Percentiles rank a stretch among this genome's conserved stretches.
phyloP scores from a whole-genome alignment of 92 coral and sea anemone genomes.

The Actinostola sp. region DNA sequence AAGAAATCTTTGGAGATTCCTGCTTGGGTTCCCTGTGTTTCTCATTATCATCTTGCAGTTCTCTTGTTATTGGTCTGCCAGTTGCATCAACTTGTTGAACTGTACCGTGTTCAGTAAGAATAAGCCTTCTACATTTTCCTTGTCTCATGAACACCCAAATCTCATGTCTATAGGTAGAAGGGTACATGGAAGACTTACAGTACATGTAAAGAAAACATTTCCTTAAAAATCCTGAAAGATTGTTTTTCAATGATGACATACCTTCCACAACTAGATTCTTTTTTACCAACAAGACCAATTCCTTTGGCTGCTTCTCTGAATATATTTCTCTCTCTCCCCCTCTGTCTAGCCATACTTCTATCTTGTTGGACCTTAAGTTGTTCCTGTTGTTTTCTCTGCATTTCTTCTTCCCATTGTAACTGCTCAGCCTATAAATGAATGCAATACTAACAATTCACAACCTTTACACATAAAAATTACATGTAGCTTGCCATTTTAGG shows the following conservation, averaged over 20 bases:
- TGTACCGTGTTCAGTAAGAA: constrained; percentile 77
- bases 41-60: constrained; percentile 33
- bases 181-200: too few species aligned
- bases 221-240: too few species aligned
- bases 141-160: constrained; percentile 90
- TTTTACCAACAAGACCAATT: constrained; percentile 49
- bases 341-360: constrained; percentile 28
- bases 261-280: constrained; percentile 60
- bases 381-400: constrained; percentile 31
- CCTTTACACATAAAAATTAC: too few species aligned
- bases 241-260: background rate
- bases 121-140: constrained; percentile 70
- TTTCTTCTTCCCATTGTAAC: constrained; percentile 69
- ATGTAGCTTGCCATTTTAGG: too few species aligned
- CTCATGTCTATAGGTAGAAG: constrained; percentile 89
- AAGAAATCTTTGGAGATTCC: constrained; percentile 67
- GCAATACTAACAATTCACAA: background rate
- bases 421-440: constrained; percentile 12
- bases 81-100: constrained; percentile 71
- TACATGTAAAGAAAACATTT: background rate
- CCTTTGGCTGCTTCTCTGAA: constrained; percentile 52
- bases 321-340: constrained; percentile 56
- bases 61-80: constrained; percentile 69
- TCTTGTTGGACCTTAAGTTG: constrained; percentile 35
- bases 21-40: constrained; percentile 27